Conservation (phyloP, 2,888 invertebrate species). For the Lordiphosa fenestrarum region DNA sequence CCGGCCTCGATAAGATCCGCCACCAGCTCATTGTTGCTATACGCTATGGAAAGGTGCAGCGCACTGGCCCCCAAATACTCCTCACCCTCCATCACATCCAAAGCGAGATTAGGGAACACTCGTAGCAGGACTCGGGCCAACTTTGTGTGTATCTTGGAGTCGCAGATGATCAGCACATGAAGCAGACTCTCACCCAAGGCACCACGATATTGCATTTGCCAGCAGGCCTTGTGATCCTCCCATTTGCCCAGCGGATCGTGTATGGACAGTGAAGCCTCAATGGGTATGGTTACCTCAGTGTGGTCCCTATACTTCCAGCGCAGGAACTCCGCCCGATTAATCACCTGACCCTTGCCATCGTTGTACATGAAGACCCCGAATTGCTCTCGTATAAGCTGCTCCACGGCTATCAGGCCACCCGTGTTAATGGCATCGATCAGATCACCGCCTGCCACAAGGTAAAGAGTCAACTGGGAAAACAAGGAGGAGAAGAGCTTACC, state of each 20-base stretch:
- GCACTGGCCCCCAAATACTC: conserved; percentile 98
- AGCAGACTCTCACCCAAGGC: conserved; percentile 96
- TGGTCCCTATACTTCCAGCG: conserved; percentile 94
- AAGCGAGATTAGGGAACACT: conserved; percentile 93
- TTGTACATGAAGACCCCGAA: conserved; percentile 94
- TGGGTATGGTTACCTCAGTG: conserved; percentile 91
- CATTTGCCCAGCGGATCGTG: conserved; percentile 94
- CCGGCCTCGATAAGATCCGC: conserved; percentile 95
- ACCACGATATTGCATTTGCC: conserved; percentile 98
- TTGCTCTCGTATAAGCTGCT: conserved; percentile 91
- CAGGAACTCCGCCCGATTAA: conserved; percentile 92
- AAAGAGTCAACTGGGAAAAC: no score
- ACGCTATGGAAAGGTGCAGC: conserved; percentile 97
- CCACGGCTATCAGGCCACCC: conserved; percentile 91
- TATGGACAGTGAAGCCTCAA: conserved; percentile 90
- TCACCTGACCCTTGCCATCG: conserved; percentile 90
- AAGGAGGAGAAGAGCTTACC: conserved; percentile 79
- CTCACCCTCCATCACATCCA: conserved; percentile 98
- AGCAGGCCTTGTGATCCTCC: conserved; percentile 96
- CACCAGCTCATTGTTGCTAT: conserved; percentile 96
- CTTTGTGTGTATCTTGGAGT: conserved; percentile 87
- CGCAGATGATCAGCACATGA: conserved; percentile 96
- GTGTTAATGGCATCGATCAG: conserved; percentile 92
- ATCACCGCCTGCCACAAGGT: conserved; percentile 85
- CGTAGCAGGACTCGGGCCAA: conserved; percentile 94